These are phyloP conservation scores for Andrena bucephala DNA, from an alignment of 2,888 invertebrate species.

Conservation along the genomic window DNA sequence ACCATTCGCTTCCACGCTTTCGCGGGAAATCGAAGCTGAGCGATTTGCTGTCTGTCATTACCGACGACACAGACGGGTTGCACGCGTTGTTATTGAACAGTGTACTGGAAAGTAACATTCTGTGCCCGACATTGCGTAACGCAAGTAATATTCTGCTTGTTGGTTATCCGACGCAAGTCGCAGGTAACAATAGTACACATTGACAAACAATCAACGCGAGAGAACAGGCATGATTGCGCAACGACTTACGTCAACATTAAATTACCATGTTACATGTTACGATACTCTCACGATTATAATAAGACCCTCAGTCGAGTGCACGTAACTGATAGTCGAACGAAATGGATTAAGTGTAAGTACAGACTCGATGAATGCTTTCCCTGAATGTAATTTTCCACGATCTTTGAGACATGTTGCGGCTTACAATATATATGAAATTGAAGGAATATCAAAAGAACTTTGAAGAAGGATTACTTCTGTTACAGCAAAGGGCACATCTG, in stretches of 20 bases:
- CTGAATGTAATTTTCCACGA: neutral
- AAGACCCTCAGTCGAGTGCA: neutral
- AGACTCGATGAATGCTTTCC: neutral
- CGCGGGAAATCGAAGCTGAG: neutral
- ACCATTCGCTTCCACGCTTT: neutral
- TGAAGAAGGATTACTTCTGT: neutral
- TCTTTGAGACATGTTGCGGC: neutral
- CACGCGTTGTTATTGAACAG: slow-evolving; percentile 7
- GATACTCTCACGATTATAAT: neutral
- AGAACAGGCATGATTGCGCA: neutral
- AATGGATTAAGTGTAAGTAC: neutral
- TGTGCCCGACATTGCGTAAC: neutral
- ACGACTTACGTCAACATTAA: neutral
- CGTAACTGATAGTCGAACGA: neutral
- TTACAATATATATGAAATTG: neutral
- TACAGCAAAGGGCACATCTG: neutral
- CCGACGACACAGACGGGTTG: neutral
- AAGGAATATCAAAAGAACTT: slow-evolving; percentile 14
- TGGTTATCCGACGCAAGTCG: slow-evolving; percentile 3
- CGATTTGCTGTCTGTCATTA: neutral
- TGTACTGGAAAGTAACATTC: neutral
- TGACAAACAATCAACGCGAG: neutral
- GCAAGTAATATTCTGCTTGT: too few relatives aligned
- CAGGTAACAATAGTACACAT: neutral
- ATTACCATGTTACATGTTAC: neutral